Base-by-base conservation (phyloP, 2,888 invertebrate species). In the Drosophila neonasuta region DNA sequence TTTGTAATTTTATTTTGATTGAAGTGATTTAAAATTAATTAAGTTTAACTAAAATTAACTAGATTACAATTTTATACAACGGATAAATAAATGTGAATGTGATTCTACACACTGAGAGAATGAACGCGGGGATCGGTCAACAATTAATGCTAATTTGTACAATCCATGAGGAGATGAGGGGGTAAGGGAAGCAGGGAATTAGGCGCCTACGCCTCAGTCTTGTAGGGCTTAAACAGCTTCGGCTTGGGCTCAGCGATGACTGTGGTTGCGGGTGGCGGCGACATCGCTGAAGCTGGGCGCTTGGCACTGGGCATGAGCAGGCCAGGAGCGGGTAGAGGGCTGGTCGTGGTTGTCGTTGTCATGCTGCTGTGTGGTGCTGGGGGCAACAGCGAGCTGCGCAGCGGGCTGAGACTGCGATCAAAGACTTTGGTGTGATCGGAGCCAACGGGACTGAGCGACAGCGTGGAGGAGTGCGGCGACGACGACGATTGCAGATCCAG, bases 141-240 rank as follows among this genome's bases (percentile, higher is more conserved):
- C 57, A 59, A 51, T 65, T 87, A 82, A 69, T 10, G 44, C 76
- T 85, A 85, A 70, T 88, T 88, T 88, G 88, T 88, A 88, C 88
- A 88, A 84, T 82, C 39, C 51, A 55, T 55, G 58, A 24, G 45
- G 32, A 51, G 20, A 17, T 17, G 42, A 29, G 48, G 15, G 2
- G 6, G n/a, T 13, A 4, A 6, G 39, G 34, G 20, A 2, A 7
- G 2, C 2, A 11, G 4, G 17, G 8, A 24, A 8, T 3, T n/a
- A 15, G 10, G 11, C 29, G 17, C 60, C 71, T 88, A 90, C 64
- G 88, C 88, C 79, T 91, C 91, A 64, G 90, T 90, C 83, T 95
- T 95, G 91, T 95, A 95, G 1, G 95, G 95, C 88, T 95, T 95
- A 88, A 95, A 95, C 24, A 95, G 91, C 87, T 95, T 94, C 0